Base-by-base conservation (phyloP, 53 echinoderm and acorn worm species). In the Echinarachnius parma region DNA sequence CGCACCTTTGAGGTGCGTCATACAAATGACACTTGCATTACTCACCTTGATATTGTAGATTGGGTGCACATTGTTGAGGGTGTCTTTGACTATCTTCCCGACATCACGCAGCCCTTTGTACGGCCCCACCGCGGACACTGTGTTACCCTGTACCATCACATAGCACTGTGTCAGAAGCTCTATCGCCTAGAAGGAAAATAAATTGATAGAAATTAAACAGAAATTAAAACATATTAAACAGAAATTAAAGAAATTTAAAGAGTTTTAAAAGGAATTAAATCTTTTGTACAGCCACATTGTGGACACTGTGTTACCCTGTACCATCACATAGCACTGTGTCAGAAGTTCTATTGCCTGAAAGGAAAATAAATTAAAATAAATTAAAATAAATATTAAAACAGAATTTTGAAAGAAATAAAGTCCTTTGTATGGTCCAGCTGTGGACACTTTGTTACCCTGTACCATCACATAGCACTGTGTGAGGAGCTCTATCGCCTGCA, bases 141-240 rank as follows among this genome's bases (percentile, higher is more conserved):
- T 94, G 82, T 94, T 94, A 15, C 94, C 94, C 59, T 90, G 94
- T 4, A 93, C 93, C 93, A 93, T 86, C 37, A 93, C 64, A 58
- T 93, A 93, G 45, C 93, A 93, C 34, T 93, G 83, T 14, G 93
- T 93, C 46, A 93, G 80, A 9, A 93, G 78, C 80, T 93, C 93
- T 21, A 89, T 66, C 9, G 89, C 89, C 81, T 87, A 59, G 1
- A 30, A 13, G 3, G 53, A 20, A 8, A 8, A 52, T 52, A n/a
- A n/a, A n/a, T n/a, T n/a, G n/a, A n/a, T n/a, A n/a, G n/a, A n/a
- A n/a, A n/a, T n/a, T n/a, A n/a, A n/a, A n/a, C n/a, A n/a, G n/a
- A n/a, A n/a, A n/a, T n/a, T n/a, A n/a, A n/a, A n/a, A n/a, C n/a
- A n/a, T n/a, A n/a, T n/a, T n/a, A n/a, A n/a, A n/a, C n/a, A n/a